Percentiles rank a stretch among this genome's conserved stretches.
Conservation (phyloP, 2,797 vertebrate species). For the Leuciscus waleckii region DNA sequence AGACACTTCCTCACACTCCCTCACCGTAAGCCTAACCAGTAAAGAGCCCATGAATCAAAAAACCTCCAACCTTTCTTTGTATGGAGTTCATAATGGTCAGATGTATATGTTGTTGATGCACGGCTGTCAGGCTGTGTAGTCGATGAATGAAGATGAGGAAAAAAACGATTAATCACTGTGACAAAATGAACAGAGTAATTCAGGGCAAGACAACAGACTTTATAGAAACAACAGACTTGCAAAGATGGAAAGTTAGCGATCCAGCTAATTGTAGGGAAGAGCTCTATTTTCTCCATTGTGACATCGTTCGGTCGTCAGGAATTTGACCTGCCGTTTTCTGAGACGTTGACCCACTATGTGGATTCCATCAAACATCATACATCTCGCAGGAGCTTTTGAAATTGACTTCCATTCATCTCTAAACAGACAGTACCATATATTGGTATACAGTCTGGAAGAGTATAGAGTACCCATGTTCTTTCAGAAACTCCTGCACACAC, state of each 20-base stretch:
- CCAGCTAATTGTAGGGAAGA: conserved; percentile 1
- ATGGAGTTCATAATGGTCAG: conserved; percentile 25
- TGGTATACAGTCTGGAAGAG: conserved; percentile 1
- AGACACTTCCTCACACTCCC: conserved; percentile 37
- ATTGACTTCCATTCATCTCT: conserved; percentile 33
- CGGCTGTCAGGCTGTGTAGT: background rate
- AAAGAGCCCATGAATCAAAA: conserved; percentile 37
- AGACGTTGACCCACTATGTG: background rate
- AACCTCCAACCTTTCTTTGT: conserved; percentile 10
- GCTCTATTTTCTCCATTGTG: conserved; percentile 17
- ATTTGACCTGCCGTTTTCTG: background rate
- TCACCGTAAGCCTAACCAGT: conserved; percentile 8
- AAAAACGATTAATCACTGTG: conserved; percentile 12
- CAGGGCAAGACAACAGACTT: background rate
- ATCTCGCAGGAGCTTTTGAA: conserved; percentile 23
- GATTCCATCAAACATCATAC: conserved; percentile 23
- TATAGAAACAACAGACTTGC: background rate
- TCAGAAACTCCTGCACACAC: background rate
- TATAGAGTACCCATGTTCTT: background rate
- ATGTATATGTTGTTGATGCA: conserved; percentile 23
- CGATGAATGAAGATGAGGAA: conserved; percentile 21
- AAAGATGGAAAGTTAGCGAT: background rate
- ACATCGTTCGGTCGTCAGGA: background rate
- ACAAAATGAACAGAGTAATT: background rate
- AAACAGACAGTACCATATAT: background rate